Evolutionary conservation across 2,888 invertebrate genomes (phyloP).

Genomic region (Gari tellinella): DNA sequence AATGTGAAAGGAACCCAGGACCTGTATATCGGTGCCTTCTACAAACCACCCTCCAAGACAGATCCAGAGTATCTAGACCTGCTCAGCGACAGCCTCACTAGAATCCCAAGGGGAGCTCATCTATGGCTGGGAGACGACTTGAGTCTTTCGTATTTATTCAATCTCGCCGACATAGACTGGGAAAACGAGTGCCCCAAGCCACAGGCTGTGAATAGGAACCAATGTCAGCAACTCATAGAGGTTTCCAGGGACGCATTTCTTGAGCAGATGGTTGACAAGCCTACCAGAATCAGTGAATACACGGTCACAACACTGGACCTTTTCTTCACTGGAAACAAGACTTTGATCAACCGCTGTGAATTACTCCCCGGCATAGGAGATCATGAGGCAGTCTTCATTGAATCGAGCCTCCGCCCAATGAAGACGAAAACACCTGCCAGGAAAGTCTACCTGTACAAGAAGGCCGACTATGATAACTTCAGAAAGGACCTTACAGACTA

Average conservation of each 20-base stretch:
- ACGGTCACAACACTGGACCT: constrained; percentile 17
- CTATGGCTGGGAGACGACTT: constrained; percentile 26
- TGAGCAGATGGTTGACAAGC: constrained; percentile 22
- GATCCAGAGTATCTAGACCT: constrained; percentile 8
- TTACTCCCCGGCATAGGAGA: constrained; percentile 18
- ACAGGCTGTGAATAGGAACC: neutral
- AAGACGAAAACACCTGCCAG: constrained; percentile 21
- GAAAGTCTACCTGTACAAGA: constrained; percentile 30
- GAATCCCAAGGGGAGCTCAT: constrained; percentile 16
- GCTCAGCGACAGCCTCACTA: neutral
- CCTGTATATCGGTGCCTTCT: constrained; percentile 34
- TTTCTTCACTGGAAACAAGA: constrained; percentile 32
- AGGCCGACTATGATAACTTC: constrained; percentile 17
- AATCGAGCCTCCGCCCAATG: constrained; percentile 22
- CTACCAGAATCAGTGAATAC: constrained; percentile 26
- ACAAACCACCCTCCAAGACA: constrained; percentile 35
- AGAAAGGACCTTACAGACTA: constrained; percentile 14
- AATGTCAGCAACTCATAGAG: constrained; percentile 17
- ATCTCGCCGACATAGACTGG: constrained; percentile 26
- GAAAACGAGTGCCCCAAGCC: constrained; percentile 1
- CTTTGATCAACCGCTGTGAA: constrained; percentile 16
- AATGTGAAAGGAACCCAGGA: constrained; percentile 25
- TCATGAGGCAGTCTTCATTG: constrained; percentile 32
- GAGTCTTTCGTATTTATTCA: too few relatives aligned
- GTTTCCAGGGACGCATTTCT: constrained; percentile 24